Conservation (phyloP, 2,113 vertebrate genomes). For the Paratilapia polleni region DNA sequence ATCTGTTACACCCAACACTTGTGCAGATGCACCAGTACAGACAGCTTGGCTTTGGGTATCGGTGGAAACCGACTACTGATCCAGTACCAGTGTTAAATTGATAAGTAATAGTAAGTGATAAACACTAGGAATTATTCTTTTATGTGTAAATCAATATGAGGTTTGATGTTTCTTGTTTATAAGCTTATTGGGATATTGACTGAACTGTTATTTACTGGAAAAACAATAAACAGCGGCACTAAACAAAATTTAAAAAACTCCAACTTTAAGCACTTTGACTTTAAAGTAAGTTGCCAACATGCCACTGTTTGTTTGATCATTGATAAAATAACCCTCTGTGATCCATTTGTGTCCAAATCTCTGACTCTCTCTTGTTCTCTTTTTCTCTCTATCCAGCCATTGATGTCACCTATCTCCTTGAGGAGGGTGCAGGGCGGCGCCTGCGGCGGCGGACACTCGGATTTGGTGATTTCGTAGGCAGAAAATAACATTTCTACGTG, state of each 20-base stretch:
- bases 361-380: background rate
- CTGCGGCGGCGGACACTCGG: slow-evolving; percentile 90
- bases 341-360: slow-evolving; percentile 12
- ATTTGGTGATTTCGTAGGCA: slow-evolving; percentile 88
- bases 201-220: too few relatives aligned
- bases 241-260: background rate
- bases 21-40: too few relatives aligned
- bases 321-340: background rate
- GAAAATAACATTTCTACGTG: slow-evolving; percentile 83
- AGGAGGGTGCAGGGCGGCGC: slow-evolving; percentile 92
- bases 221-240: too few relatives aligned
- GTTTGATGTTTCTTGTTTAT: background rate
- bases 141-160: background rate
- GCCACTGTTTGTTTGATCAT: background rate
- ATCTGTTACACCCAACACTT: too few relatives aligned
- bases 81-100: background rate
- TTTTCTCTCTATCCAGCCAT: slow-evolving; percentile 82
- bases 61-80: background rate
- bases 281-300: background rate
- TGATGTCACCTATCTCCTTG: slow-evolving; percentile 96
- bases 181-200: too few relatives aligned
- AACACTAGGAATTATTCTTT: background rate
- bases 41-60: too few relatives aligned
- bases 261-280: background rate
- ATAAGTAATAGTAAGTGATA: background rate